These are phyloP conservation scores for Eptesicus fuscus DNA, from an alignment of 2,113 vertebrate genomes.

Conservation along the genomic window DNA sequence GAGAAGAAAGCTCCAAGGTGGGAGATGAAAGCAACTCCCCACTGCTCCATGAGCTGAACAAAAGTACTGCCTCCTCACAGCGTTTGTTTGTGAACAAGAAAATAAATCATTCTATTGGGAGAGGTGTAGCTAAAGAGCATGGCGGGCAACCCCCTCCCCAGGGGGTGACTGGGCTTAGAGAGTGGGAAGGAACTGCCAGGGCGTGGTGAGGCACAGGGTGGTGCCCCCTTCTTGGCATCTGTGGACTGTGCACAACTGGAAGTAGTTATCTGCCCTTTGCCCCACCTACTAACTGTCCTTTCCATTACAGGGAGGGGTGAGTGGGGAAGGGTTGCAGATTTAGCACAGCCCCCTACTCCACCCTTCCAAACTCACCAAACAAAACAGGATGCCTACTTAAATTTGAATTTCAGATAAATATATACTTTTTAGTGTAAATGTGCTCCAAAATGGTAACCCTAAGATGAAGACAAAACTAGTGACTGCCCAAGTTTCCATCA, in stretches of 20 bases:
- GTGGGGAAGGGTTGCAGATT: not conserved
- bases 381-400: not conserved
- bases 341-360: not conserved
- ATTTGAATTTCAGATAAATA: not conserved
- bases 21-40: not conserved
- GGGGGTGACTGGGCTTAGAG: not conserved
- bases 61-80: not conserved
- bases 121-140: not conserved
- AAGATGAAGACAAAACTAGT: not conserved
- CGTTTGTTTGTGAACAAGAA: not conserved
- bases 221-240: not conserved
- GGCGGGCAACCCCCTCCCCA: not conserved
- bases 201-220: too few species aligned
- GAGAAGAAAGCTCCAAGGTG: not conserved
- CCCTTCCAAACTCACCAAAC: not conserved
- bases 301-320: not conserved
- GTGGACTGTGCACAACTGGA: not conserved
- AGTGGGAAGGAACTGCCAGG: not conserved
- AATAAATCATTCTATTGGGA: not conserved
- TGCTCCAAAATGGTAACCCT: not conserved
- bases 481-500: not conserved
- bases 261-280: too few species aligned
- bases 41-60: not conserved
- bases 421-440: not conserved
- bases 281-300: not conserved